Base-by-base conservation (phyloP, 1,140 invertebrate genomes). In the Pseudoatta argentina region DNA sequence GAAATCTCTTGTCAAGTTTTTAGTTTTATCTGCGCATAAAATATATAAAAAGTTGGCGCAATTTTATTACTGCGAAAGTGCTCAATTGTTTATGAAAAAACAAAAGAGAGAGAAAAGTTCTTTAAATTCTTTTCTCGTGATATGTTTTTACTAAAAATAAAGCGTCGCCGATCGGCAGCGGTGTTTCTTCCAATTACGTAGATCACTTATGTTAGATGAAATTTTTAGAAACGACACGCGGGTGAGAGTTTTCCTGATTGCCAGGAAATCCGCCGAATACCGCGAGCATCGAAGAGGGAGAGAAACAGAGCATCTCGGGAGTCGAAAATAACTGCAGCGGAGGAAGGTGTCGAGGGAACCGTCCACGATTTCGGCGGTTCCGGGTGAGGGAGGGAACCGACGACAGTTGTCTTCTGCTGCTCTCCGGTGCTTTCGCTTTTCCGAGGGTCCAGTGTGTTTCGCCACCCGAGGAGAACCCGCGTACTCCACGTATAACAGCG, bases 371-470 rank as follows among this genome's bases (percentile, higher is more conserved):
- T 89, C 88, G 85, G 53, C 57, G 85, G 39, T 48, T 93, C 86
- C 83, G 78, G 81, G 89, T 88, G 63, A 77, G 72, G 82, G 86
- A 90, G 81, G 69, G 92, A 69, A 72, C 85, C 18, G 82, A 81
- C 71, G 63, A 67, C 51, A 79, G 86, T 73, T 85, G 75, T 81
- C 83, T 61, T 63, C 88, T 48, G 57, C 82, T 72, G 34, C 61
- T 88, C 79, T 88, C 82, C 27, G 51, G 78, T 91, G 86, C 86
- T 92, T 90, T 92, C 63, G 85, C 89, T 92, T 87, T 86, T 86
- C 69, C 89, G 89, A 90, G 89, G 91, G 88, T 91, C 86, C 87
- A 91, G 90, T 88, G 87, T 88, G 90, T 91, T 88, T 90, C 89
- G 86, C 86, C 71, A 85, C 67, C 79, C 83, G 79, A 91, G 87